These are phyloP conservation scores for Sus scrofa DNA, from an alignment of 2,113 vertebrate species.

Conservation along the genomic window DNA sequence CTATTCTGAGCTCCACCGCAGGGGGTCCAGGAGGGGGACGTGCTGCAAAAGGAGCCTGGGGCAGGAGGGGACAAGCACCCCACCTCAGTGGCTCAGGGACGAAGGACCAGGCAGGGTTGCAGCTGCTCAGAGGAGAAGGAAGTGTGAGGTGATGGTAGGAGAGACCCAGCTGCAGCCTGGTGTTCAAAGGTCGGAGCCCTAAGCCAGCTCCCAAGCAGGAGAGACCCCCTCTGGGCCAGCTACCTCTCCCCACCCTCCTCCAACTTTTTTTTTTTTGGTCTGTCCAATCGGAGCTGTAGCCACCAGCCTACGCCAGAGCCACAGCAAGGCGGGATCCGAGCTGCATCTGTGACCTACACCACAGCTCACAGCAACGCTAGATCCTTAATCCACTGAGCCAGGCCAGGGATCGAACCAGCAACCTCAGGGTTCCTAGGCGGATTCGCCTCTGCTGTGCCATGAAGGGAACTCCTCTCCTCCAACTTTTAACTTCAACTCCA, in stretches of 20 bases:
- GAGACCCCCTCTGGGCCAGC: neutral
- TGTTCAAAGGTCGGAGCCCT: neutral
- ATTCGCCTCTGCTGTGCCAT: too few relatives aligned
- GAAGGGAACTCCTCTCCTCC: too few relatives aligned
- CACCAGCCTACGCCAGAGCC: too few relatives aligned
- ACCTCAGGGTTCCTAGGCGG: too few relatives aligned
- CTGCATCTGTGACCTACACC: too few relatives aligned
- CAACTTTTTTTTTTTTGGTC: neutral
- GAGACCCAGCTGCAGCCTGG: neutral
- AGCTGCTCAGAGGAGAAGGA: neutral
- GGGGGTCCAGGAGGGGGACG: rapidly evolving
- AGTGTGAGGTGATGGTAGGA: neutral
- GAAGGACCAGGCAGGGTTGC: too few relatives aligned
- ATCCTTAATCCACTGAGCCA: too few relatives aligned
- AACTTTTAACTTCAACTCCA: neutral
- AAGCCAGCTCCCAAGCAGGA: neutral
- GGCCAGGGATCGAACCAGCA: too few relatives aligned
- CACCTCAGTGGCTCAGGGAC: neutral
- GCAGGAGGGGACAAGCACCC: neutral
- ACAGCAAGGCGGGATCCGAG: too few relatives aligned
- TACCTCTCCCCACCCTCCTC: too few relatives aligned
- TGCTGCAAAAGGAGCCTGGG: neutral
- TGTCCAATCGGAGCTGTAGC: too few relatives aligned
- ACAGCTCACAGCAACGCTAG: too few relatives aligned
- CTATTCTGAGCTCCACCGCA: neutral